Base-by-base conservation (phyloP, 2,888 invertebrate species). In the Spatulosminthurus flaviceps region DNA sequence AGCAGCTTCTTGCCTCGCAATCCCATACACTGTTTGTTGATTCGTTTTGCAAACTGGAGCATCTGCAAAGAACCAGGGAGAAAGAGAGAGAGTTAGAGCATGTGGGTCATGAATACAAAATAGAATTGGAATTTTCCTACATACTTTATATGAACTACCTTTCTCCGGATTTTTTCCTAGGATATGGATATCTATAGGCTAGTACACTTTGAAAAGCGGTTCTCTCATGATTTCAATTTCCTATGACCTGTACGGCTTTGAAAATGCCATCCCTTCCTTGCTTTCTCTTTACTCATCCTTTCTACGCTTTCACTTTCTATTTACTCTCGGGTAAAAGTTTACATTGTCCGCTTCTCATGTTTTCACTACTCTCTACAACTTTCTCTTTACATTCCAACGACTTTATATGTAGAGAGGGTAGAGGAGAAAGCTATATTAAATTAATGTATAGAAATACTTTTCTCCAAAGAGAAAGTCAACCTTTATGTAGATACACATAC, bases 11-110 rank as follows among this genome's bases (percentile, higher is more conserved):
- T 92, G 91, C 21, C 92, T 89, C 16, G 92, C 93, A n/a, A 92
- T 92, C 29, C 93, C 93, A 86, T 92, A 92, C 19, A 91, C 90
- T 83, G 90, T 91, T 76, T 91, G 90, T 87, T 93, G 93, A 42
- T 91, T 91, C 0, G 91, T 90, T 71, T 91, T 90, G 86, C 94
- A 94, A 21, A 92, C 90, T 19, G 94, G 94, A 22, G 91, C 90
- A 88, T 92, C 93, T 94, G 88, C 9, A 64, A 78, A 69, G 51
- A 51, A 51, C 5, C 5, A 34, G 34, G 9, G 34, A 51, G 51
- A 51, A 51, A 41, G n/a, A n/a, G n/a, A n/a, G n/a, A n/a, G n/a
- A n/a, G n/a, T n/a, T n/a, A n/a, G n/a, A n/a, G 29, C 34, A 51
- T 28, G 26, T 71, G 41, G n/a, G 42, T 42, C 41, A 71, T 42